Evolutionary conservation across 2,797 vertebrate genomes (phyloP), one percentile per base, ranked within the genome.

Genomic region (Luscinia luscinia): DNA sequence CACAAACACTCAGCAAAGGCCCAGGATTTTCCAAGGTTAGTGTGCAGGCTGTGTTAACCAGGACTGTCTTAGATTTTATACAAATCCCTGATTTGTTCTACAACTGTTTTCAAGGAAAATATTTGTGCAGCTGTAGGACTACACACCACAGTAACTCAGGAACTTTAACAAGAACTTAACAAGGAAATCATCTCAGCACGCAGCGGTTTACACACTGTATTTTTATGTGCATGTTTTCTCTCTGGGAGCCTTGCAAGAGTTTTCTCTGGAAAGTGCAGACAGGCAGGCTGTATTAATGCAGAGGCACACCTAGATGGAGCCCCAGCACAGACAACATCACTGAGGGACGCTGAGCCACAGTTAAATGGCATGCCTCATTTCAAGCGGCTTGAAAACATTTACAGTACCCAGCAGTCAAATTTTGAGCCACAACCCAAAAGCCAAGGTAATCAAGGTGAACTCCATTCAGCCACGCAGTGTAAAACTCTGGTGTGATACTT

Each of bases 231-330:
- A 30, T 19, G 10, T n/a, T 68, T 32, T 54, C 15, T 43, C 15
- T 12, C 9, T 15, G 36, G 32, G 14, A 86, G 28, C 22, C 34
- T 93, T 24, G 30, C 0, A 2, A 58, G 9, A 70, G 43, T n/a
- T 34, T 69, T 67, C 18, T 28, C 3, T 15, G 19, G 30, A 23
- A 91, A 58, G 36, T 2, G 0, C 62, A 34, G 34, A 20, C 46
- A 80, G 30, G 28, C 27, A 41, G 73, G 48, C 38, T 90, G 83
- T 45, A 58, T 72, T 93, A 68, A 90, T 24, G 19, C 59, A 30
- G 16, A 8, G 69, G 30, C 23, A 90, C 36, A 34, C 21, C 59
- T 78, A 96, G 89, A 68, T 86, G 93, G 93, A 94, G 87, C 80
- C 21, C 20, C 51, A 94, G 36, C 48, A 69, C 41, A 86, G 24